phyloP scores from a whole-genome alignment of 2,113 vertebrate species.

The Centropus bengalensis region DNA sequence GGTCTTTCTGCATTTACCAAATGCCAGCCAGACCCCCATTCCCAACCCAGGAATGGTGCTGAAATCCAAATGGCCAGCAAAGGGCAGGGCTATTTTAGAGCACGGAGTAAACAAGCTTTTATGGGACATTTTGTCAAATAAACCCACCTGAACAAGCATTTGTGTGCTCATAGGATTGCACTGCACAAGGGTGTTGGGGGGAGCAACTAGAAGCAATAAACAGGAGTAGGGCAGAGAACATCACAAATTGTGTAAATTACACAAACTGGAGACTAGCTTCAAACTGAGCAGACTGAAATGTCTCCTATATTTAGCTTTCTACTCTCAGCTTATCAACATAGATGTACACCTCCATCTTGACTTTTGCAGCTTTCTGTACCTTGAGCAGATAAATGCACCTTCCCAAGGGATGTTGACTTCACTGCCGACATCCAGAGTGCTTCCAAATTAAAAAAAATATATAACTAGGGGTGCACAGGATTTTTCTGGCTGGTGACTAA shows the following conservation, averaged over 20 bases:
- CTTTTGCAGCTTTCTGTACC: background rate
- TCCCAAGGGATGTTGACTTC: background rate
- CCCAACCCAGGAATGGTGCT: background rate
- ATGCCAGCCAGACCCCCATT: background rate
- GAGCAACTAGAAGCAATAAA: background rate
- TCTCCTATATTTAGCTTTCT: background rate
- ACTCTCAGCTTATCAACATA: background rate
- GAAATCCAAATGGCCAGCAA: conserved; percentile 32
- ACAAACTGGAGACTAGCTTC: background rate
- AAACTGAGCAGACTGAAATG: background rate
- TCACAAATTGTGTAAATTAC: background rate
- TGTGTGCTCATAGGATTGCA: background rate
- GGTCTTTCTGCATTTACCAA: background rate
- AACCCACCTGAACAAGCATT: background rate
- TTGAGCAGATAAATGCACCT: background rate
- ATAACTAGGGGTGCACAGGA: background rate
- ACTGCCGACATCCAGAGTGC: background rate
- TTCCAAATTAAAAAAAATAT: background rate
- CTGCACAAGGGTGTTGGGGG: fast-evolving
- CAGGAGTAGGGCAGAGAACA: background rate
- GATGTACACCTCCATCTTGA: background rate
- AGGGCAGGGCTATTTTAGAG: background rate
- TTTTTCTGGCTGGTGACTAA: background rate
- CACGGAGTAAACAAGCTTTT: background rate
- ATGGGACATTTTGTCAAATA: background rate